These are phyloP conservation scores for Accipiter superciliosus DNA, from an alignment of 2,797 vertebrate species.

Conservation along the genomic window DNA sequence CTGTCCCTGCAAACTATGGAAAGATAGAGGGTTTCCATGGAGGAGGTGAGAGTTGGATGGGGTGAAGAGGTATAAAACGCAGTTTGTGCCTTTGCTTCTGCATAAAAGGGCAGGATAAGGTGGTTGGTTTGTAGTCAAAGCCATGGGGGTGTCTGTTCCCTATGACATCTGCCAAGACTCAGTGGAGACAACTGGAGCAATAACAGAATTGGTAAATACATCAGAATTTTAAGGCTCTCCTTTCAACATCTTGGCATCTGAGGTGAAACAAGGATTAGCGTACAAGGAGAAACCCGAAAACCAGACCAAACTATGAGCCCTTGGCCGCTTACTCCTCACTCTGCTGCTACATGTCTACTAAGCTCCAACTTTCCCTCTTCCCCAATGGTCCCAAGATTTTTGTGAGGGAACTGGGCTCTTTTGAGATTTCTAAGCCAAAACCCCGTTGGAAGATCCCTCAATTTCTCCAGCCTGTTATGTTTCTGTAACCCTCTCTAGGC, in stretches of 20 bases:
- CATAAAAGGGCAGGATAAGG: not conserved
- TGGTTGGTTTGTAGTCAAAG: not conserved
- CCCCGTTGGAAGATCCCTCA: not conserved
- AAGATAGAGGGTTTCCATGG: not conserved
- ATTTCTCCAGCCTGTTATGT: not conserved
- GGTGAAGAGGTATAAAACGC: not conserved
- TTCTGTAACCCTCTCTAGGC: not conserved
- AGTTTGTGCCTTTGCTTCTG: not conserved
- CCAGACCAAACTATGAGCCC: not conserved
- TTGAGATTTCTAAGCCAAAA: not conserved
- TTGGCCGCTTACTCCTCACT: accelerated
- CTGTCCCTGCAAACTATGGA: not conserved
- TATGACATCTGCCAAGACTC: not conserved
- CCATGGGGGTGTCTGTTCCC: not conserved
- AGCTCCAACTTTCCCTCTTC: not conserved
- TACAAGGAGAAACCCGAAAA: not conserved
- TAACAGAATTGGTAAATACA: not conserved
- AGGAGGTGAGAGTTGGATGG: not conserved
- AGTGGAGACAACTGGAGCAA: not conserved
- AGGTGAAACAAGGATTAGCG: not conserved
- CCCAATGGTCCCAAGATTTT: not conserved
- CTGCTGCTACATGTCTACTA: not conserved
- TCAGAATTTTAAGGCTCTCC: not conserved
- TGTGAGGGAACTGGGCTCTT: not conserved
- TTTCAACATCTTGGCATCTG: not conserved